Conservation (phyloP, 35 echinoderm and acorn worm species). For the Ptychodera flava region DNA sequence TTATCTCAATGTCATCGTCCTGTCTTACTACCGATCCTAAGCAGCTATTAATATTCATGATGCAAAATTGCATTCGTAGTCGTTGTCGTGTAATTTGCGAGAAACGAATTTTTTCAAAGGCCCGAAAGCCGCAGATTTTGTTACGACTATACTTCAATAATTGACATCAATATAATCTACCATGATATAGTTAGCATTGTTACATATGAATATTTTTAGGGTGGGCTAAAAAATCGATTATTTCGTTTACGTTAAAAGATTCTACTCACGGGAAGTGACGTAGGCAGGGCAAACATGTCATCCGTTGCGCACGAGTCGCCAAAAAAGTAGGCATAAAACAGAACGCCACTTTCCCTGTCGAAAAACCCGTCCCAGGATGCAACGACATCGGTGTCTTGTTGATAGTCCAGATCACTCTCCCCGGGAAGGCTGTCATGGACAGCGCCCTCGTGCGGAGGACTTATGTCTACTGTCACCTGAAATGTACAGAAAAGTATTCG, state of each 20-base stretch:
- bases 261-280: not conserved
- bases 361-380: constrained; percentile 38
- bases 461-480: constrained; percentile 40
- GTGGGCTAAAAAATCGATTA: no score
- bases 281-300: not conserved
- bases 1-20: not conserved
- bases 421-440: constrained; percentile 32
- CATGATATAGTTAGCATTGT: no score
- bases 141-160: not conserved
- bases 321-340: constrained; percentile 36
- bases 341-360: constrained; percentile 44
- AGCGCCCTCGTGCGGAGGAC: constrained; percentile 25
- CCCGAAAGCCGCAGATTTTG: not conserved
- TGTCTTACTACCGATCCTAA: not conserved
- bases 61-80: no score
- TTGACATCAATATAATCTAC: not conserved
- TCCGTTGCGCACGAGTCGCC: not conserved
- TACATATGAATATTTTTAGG: no score
- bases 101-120: not conserved
- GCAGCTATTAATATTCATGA: not conserved
- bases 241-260: not conserved
- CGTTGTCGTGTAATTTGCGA: not conserved
- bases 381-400: constrained; percentile 10
- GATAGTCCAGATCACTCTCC: constrained; percentile 32
- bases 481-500: not conserved